Conservation (phyloP, 2,797 vertebrate genomes). For the Coccyzus lansbergi region DNA sequence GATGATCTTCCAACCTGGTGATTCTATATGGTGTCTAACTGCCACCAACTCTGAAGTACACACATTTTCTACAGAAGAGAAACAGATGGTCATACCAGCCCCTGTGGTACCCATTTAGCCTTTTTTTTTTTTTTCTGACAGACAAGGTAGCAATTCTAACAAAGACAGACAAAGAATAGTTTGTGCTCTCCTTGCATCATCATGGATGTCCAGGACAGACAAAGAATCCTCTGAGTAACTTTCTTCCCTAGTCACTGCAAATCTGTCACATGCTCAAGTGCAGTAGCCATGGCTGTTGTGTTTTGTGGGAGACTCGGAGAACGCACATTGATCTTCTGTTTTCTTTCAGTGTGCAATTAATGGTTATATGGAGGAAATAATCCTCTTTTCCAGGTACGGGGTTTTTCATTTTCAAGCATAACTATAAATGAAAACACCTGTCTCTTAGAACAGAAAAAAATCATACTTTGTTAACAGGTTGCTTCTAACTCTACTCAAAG, state of each 20-base stretch:
- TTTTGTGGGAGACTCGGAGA: neutral
- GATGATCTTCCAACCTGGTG: too few species aligned
- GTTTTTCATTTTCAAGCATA: neutral
- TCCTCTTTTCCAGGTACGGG: neutral
- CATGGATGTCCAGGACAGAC: neutral
- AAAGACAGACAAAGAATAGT: neutral
- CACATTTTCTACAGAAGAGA: neutral
- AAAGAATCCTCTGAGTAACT: neutral
- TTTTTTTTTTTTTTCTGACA: neutral
- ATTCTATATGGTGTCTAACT: neutral
- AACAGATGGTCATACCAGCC: too few species aligned
- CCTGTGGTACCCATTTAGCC: neutral
- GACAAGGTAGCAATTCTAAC: neutral
- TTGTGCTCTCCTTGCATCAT: neutral
- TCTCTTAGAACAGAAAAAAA: neutral
- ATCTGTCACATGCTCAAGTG: neutral
- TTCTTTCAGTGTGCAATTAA: neutral
- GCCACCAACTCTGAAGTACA: neutral
- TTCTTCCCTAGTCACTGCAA: neutral
- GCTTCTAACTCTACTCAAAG: neutral
- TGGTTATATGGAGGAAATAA: neutral
- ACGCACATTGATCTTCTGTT: neutral
- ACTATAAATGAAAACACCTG: neutral
- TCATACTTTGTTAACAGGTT: neutral
- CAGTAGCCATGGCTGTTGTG: neutral